Conservation (phyloP, 1,140 invertebrate genomes). For the Euwallacea fornicatus region DNA sequence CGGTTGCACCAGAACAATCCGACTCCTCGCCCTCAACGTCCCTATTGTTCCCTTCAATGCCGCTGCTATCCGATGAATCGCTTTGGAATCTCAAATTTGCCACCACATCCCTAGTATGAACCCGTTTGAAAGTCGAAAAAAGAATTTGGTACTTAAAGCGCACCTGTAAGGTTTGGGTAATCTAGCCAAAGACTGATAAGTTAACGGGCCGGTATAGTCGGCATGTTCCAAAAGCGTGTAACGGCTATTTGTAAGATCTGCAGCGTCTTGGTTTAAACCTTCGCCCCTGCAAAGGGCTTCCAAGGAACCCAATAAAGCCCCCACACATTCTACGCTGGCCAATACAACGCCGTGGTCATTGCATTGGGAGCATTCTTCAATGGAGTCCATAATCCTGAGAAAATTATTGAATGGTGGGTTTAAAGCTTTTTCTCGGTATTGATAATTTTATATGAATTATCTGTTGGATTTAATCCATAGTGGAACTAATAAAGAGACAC, state of each 20-base stretch:
- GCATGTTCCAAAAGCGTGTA: slow-evolving; percentile 76
- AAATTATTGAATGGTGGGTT: slow-evolving; percentile 8
- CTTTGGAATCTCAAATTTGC: slow-evolving; percentile 57
- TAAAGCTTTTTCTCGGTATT: neutral
- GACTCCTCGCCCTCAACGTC: slow-evolving; percentile 61
- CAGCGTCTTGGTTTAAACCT: slow-evolving; percentile 61
- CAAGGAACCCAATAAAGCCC: slow-evolving; percentile 78
- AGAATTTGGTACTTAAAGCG: neutral
- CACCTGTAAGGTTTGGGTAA: slow-evolving; percentile 77
- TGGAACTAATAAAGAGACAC: neutral
- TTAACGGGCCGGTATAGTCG: slow-evolving; percentile 81
- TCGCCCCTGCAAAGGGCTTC: slow-evolving; percentile 77
- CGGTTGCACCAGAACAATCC: slow-evolving; percentile 70
- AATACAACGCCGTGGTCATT: slow-evolving; percentile 71
- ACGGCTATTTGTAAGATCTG: slow-evolving; percentile 68
- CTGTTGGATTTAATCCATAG: neutral
- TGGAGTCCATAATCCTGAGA: slow-evolving; percentile 84
- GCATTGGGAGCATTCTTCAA: slow-evolving; percentile 77
- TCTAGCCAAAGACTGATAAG: slow-evolving; percentile 80
- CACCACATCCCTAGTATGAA: slow-evolving; percentile 55
- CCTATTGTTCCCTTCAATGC: slow-evolving; percentile 60
- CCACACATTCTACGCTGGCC: slow-evolving; percentile 81
- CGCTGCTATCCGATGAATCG: slow-evolving; percentile 55
- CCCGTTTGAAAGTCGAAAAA: neutral
- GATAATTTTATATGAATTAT: neutral